phyloP scores from a whole-genome alignment of 2,797 vertebrate genomes.

The Pseudochirops cupreus region DNA sequence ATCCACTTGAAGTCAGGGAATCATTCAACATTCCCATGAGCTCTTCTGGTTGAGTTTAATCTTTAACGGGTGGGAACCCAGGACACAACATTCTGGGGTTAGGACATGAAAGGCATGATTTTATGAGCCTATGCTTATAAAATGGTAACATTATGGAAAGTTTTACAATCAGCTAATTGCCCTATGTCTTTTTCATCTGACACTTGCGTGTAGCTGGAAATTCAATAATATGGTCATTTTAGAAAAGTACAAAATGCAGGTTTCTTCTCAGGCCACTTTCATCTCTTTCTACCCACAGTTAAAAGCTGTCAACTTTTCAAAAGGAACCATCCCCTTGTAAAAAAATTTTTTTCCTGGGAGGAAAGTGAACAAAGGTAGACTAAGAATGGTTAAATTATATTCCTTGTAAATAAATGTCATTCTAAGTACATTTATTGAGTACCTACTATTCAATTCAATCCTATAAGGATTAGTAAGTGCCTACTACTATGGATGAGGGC shows the following conservation, averaged over 20 bases:
- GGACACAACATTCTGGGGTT: not conserved
- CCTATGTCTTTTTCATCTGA: slow-evolving; percentile 30
- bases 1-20: slow-evolving; percentile 41
- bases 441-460: not conserved
- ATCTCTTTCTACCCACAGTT: not conserved
- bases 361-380: slow-evolving; percentile 5
- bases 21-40: not conserved
- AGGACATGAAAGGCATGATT: slow-evolving; percentile 31
- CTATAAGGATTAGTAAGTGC: not conserved
- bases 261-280: not conserved
- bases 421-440: not conserved
- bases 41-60: not conserved
- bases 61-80: slow-evolving; percentile 50
- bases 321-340: slow-evolving; percentile 14
- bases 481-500: not conserved
- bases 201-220: slow-evolving; percentile 17
- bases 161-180: slow-evolving; percentile 36
- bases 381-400: slow-evolving; percentile 34
- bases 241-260: slow-evolving; percentile 17
- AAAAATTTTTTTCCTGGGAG: not conserved
- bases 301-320: slow-evolving; percentile 13
- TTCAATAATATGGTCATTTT: slow-evolving; percentile 27
- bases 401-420: slow-evolving; percentile 35
- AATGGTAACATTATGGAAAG: slow-evolving; percentile 5
- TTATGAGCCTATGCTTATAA: not conserved